Evolutionary conservation across 2,888 invertebrate species (phyloP).

Genomic region (Dicyrtoma fusca): DNA sequence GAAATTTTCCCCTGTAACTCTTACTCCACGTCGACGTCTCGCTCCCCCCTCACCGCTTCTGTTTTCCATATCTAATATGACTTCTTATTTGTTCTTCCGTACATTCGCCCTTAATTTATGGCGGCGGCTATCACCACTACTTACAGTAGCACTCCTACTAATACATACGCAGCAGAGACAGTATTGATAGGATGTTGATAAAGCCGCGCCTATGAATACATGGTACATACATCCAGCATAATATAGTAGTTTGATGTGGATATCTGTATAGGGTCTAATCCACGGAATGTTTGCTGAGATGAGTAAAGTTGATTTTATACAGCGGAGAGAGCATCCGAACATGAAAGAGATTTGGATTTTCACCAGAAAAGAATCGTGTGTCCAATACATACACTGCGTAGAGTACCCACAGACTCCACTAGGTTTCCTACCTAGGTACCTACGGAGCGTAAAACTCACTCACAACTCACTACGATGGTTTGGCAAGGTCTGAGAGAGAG

Average conservation of each 20-base stretch:
- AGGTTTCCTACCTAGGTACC: background rate
- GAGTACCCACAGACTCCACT: background rate
- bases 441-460: background rate
- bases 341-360: constrained; percentile 19
- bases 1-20: constrained; percentile 13
- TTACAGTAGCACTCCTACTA: background rate
- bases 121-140: background rate
- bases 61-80: constrained; percentile 5
- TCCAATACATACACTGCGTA: constrained; percentile 23
- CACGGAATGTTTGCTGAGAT: constrained; percentile 4
- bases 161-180: background rate
- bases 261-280: background rate
- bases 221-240: background rate
- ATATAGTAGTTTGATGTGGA: no score
- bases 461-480: no score
- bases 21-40: background rate
- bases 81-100: background rate
- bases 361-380: constrained; percentile 19
- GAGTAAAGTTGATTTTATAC: constrained; percentile 6
- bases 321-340: background rate
- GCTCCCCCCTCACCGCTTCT: background rate
- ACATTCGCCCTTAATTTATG: background rate
- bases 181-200: background rate
- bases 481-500: no score
- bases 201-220: no score